Conservation (phyloP, 2,888 invertebrate genomes). For the Melinopterus prodromus region DNA sequence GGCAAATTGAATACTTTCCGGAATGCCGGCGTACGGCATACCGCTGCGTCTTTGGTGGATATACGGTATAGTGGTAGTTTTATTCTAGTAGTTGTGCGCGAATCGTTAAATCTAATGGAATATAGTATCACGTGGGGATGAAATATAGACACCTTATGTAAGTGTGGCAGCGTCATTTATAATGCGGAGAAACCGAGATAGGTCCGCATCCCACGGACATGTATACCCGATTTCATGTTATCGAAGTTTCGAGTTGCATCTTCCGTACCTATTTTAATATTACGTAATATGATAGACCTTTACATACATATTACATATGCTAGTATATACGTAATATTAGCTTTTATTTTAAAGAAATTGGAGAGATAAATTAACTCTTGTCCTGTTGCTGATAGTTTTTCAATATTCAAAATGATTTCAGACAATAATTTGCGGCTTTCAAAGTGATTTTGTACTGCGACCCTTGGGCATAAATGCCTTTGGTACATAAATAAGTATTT, state of each 20-base stretch:
- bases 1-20: slow-evolving; percentile 22
- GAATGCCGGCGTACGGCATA: slow-evolving; percentile 11
- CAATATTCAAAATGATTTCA: too few relatives aligned
- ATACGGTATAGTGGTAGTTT: slow-evolving; percentile 26
- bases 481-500: too few relatives aligned
- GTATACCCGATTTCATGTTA: not conserved
- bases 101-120: slow-evolving; percentile 36
- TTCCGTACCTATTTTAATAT: not conserved
- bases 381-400: too few relatives aligned
- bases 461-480: too few relatives aligned
- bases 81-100: slow-evolving; percentile 28
- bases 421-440: too few relatives aligned
- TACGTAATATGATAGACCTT: not conserved
- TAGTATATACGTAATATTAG: too few relatives aligned
- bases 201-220: slow-evolving; percentile 14
- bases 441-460: too few relatives aligned
- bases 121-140: slow-evolving; percentile 30
- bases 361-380: too few relatives aligned
- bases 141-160: slow-evolving; percentile 32
- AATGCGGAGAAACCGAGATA: slow-evolving; percentile 16
- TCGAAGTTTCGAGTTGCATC: not conserved
- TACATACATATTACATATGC: not conserved
- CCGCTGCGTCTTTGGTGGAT: slow-evolving; percentile 13
- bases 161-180: slow-evolving; percentile 33
- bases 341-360: too few relatives aligned